These are phyloP conservation scores for Actinostola sp. DNA, from an alignment of 92 coral and sea anemone genomes.

Conservation along the genomic window DNA sequence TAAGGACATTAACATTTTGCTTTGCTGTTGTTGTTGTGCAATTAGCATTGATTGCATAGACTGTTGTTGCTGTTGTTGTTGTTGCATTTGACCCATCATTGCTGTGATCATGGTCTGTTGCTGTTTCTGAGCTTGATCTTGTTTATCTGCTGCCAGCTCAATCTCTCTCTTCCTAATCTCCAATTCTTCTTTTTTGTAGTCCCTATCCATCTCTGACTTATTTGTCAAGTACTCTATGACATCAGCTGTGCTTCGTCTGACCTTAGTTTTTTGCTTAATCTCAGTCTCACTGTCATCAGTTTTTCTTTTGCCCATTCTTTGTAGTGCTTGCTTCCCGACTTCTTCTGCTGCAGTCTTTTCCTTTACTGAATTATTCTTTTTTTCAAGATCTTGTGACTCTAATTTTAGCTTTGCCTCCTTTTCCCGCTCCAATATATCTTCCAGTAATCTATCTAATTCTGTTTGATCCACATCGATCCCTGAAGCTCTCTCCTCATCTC, in stretches of 20 bases:
- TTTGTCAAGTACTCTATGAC: too few species aligned
- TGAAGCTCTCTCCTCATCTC: conserved; percentile 40
- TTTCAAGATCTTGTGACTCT: conserved; percentile 19
- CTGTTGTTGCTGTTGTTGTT: conserved; percentile 40
- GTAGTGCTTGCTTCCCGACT: conserved; percentile 36
- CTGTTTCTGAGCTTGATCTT: conserved; percentile 41
- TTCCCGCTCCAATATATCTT: conserved; percentile 44
- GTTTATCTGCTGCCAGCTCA: conserved; percentile 29
- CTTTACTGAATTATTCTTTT: conserved; percentile 12
- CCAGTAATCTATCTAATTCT: conserved; percentile 46
- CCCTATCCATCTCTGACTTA: conserved; percentile 11
- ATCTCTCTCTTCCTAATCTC: conserved; percentile 32
- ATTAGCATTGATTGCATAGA: conserved; percentile 50
- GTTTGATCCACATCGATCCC: conserved; percentile 43
- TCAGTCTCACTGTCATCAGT: conserved; percentile 41
- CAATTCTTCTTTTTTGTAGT: conserved; percentile 37
- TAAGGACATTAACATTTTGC: too few species aligned
- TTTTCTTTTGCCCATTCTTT: conserved; percentile 28
- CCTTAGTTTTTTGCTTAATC: conserved; percentile 25
- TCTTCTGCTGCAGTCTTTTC: conserved; percentile 32
- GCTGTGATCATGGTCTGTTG: too few species aligned
- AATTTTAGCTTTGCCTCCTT: conserved; percentile 41
- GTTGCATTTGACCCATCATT: conserved; percentile 38
- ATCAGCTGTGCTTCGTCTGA: neutral
- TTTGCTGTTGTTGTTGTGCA: too few species aligned